phyloP scores from a whole-genome alignment of 2,888 invertebrate species.

The Alloscopus bannaensis region DNA sequence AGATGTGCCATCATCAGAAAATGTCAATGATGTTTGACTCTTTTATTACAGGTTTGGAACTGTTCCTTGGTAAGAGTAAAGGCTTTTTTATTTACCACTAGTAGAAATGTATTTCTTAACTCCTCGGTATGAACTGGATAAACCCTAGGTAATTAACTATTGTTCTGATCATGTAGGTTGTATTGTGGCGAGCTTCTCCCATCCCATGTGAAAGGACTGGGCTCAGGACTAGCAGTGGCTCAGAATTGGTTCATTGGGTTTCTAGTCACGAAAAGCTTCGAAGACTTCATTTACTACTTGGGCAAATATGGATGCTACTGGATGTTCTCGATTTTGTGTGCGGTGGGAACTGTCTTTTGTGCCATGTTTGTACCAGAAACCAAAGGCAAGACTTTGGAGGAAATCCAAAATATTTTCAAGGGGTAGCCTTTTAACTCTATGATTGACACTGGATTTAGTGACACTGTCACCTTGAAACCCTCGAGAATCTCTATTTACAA shows the following conservation, averaged over 20 bases:
- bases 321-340: conserved; percentile 68
- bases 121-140: no score
- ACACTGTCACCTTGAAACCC: no score
- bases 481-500: no score
- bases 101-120: no score
- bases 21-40: no score
- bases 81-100: no score
- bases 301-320: conserved; percentile 67
- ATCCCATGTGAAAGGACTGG: conserved; percentile 81
- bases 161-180: conserved; percentile 20
- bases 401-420: conserved; percentile 64
- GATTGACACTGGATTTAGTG: no score
- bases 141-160: neutral
- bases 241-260: conserved; percentile 87
- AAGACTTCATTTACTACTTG: conserved; percentile 74
- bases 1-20: no score
- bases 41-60: conserved; percentile 80
- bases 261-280: conserved; percentile 75
- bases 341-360: conserved; percentile 64
- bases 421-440: no score
- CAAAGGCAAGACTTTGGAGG: conserved; percentile 76
- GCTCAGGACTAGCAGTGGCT: conserved; percentile 79
- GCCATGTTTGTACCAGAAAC: conserved; percentile 70
- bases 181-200: conserved; percentile 83
- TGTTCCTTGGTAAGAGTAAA: conserved; percentile 81